Evolutionary conservation across 2,113 vertebrate genomes (phyloP).

Genomic region (Salminus brasiliensis): DNA sequence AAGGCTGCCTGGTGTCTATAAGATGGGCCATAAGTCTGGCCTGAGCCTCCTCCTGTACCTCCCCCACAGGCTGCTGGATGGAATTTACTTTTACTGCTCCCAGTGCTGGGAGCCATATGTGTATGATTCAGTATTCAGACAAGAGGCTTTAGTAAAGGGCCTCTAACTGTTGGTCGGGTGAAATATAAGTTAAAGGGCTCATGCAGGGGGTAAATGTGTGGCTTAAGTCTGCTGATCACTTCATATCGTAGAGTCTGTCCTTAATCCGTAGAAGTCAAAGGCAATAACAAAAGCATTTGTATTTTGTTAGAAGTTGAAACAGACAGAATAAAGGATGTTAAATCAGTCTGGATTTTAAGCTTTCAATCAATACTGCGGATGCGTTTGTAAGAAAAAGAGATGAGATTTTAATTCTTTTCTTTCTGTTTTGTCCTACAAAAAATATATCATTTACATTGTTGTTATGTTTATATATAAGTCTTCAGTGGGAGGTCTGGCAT

Average conservation of each 20-base stretch:
- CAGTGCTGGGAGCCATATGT: not conserved
- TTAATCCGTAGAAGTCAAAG: not conserved
- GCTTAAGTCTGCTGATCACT: not conserved
- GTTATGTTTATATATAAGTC: too few species aligned
- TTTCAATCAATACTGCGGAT: too few species aligned
- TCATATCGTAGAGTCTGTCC: not conserved
- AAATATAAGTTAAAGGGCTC: not conserved
- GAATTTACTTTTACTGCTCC: not conserved
- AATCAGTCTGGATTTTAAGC: too few species aligned
- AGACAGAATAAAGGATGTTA: not conserved
- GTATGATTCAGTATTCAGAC: not conserved
- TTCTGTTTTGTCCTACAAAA: too few species aligned
- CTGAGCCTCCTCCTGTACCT: conserved; percentile 3
- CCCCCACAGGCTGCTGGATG: not conserved
- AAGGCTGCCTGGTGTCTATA: not conserved
- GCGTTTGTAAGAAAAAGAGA: too few species aligned
- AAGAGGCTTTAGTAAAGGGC: not conserved
- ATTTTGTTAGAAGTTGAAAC: too few species aligned
- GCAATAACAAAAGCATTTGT: too few species aligned
- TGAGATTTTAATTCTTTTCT: too few species aligned
- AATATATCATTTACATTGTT: too few species aligned
- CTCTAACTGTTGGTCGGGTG: not conserved
- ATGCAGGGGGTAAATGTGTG: not conserved
- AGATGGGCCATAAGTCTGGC: not conserved
- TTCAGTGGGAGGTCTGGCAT: too few species aligned